phyloP scores from a whole-genome alignment of 92 coral and sea anemone species.

The Epizoanthus stellaris region DNA sequence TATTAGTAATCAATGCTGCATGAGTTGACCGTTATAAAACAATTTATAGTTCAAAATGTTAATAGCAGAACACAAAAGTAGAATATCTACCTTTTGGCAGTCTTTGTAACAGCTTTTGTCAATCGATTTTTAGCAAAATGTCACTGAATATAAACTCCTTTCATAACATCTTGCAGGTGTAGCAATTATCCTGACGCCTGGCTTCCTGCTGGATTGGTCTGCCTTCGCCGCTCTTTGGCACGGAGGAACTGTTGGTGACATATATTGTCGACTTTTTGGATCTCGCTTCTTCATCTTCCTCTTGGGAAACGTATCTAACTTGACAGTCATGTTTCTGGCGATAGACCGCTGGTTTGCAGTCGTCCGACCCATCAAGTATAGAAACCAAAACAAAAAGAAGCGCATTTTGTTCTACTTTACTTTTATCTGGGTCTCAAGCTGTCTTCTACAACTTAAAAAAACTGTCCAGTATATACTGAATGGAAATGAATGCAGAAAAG shows the following conservation, averaged over 20 bases:
- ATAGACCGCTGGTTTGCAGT: constrained; percentile 70
- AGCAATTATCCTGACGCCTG: neutral
- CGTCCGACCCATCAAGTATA: constrained; percentile 63
- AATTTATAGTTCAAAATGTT: too few relatives aligned
- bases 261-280: constrained; percentile 57
- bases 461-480: constrained; percentile 35
- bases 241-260: constrained; percentile 45
- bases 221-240: neutral
- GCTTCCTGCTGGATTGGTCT: neutral
- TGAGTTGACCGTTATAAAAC: too few relatives aligned
- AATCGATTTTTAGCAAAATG: too few relatives aligned
- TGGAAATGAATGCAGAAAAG: constrained; percentile 31
- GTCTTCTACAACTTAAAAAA: constrained; percentile 47
- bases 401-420: constrained; percentile 52
- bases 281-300: constrained; percentile 61
- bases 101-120: too few relatives aligned
- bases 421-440: constrained; percentile 65
- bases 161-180: neutral
- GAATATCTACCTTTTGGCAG: too few relatives aligned
- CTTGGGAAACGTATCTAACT: constrained; percentile 61
- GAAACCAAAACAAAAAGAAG: constrained; percentile 44
- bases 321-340: constrained; percentile 67
- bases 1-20: too few relatives aligned
- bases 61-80: too few relatives aligned
- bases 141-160: too few relatives aligned